Conservation (phyloP, 2,113 vertebrate species). For the Pedionomus torquatus region DNA sequence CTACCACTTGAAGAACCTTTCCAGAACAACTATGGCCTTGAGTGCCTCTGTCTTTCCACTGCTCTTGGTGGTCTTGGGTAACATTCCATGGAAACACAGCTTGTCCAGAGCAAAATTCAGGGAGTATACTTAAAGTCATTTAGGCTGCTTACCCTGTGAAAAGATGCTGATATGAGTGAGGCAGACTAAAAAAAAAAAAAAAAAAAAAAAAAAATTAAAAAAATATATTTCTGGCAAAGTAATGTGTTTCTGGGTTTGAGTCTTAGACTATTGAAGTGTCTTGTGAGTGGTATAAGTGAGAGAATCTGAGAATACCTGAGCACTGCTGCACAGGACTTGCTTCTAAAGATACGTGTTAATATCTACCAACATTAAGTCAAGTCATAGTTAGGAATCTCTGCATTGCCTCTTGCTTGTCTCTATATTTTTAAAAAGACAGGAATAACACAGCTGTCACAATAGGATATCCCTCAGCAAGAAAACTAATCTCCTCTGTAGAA, state of each 20-base stretch:
- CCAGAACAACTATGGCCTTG: neutral
- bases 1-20: neutral
- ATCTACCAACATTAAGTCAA: neutral
- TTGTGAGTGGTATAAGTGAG: neutral
- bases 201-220: too few relatives aligned
- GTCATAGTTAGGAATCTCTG: neutral
- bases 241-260: neutral
- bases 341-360: neutral
- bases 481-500: neutral
- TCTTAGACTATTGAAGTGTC: neutral
- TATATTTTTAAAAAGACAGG: neutral
- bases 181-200: too few relatives aligned
- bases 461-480: neutral
- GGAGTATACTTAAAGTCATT: neutral
- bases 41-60: neutral
- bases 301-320: neutral
- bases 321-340: neutral
- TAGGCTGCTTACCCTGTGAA: neutral
- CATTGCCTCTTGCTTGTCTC: neutral
- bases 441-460: neutral
- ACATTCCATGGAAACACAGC: neutral
- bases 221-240: too few relatives aligned
- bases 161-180: neutral
- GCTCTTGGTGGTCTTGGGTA: neutral
- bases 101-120: neutral